These are phyloP conservation scores for Mesaphorura yosii DNA, from an alignment of 1,140 invertebrate species.

Conservation along the genomic window DNA sequence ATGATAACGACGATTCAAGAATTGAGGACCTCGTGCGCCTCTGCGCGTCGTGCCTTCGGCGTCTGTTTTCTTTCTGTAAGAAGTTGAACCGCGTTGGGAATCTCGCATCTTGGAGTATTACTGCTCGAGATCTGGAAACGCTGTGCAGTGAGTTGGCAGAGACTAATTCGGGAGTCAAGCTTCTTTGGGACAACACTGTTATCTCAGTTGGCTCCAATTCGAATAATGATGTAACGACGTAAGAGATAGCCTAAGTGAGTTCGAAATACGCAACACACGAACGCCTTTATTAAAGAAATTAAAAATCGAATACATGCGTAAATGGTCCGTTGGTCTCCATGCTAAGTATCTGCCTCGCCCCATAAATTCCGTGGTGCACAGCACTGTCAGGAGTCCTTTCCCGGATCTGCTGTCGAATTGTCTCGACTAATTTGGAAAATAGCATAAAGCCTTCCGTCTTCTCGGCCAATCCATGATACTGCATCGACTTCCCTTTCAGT, in stretches of 20 bases:
- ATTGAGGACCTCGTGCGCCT: constrained; percentile 13
- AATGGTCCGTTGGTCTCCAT: constrained; percentile 32
- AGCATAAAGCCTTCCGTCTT: constrained; percentile 37
- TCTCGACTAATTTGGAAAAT: constrained; percentile 35
- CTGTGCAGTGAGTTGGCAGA: no score
- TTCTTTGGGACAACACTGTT: no score
- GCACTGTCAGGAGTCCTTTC: constrained; percentile 14
- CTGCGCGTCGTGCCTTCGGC: neutral
- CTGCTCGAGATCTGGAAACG: neutral
- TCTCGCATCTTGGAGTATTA: constrained; percentile 6
- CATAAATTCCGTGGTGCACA: constrained; percentile 38
- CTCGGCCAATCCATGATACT: constrained; percentile 39
- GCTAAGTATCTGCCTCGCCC: constrained; percentile 39
- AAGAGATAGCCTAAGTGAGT: no score
- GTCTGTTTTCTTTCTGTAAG: constrained; percentile 5
- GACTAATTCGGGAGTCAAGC: no score
- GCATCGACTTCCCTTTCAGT: constrained; percentile 39
- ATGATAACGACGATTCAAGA: neutral
- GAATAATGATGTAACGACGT: no score
- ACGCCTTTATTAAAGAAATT: neutral
- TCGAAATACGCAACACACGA: no score
- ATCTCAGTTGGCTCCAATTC: no score
- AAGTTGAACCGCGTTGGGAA: constrained; percentile 12
- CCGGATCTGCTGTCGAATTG: constrained; percentile 30
- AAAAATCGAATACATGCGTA: neutral